Evolutionary conservation across 2,113 vertebrate species (phyloP), one percentile per base, ranked within the genome.

Genomic region (Siphamia tubifer): DNA sequence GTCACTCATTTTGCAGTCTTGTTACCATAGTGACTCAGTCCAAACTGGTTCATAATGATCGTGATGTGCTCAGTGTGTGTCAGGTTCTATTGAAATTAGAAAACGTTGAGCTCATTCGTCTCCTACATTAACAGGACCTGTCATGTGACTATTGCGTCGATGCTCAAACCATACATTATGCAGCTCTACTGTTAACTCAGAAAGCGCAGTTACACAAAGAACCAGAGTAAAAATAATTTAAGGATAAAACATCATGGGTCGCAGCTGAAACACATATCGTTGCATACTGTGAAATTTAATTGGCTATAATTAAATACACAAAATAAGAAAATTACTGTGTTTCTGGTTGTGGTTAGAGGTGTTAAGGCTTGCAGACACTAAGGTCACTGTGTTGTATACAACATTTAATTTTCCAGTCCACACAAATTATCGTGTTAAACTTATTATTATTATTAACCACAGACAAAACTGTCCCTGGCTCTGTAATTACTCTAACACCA

Each of bases 351-450:
- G 66, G 36, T 48, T 30, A 11, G 47, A 35, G 40, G 40, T 57
- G 51, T 58, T 44, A 34, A 60, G 70, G 64, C 61, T 71, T 57
- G 51, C 65, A 81, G 25, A 58, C 62, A 42, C 20, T 0, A 20
- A 63, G 56, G 84, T 81, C 77, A 79, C 17, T 70, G 55, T 42
- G 24, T 48, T 53, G 60, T 15, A 20, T 15, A 20, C 52, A 39
- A 73, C 75, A 65, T 81, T 81, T 71, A 56, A 69, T 69, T 56
- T 57, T n/a, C 13, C 4, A 20, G 28, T 2, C 5, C 61, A 28
- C 51, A 15, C 53, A 68, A 71, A 79, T 81, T 10, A 78, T 81
- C 61, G 42, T 45, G 68, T 68, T 82, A 74, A 82, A 84, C 72
- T 74, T 56, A n/a, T n/a, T n/a, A n/a, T n/a, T n/a, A n/a, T n/a